Percentiles rank a stretch among this genome's conserved stretches.
Evolutionary conservation across 1,140 invertebrate species (phyloP).

Genomic region (Theocolax elegans): DNA sequence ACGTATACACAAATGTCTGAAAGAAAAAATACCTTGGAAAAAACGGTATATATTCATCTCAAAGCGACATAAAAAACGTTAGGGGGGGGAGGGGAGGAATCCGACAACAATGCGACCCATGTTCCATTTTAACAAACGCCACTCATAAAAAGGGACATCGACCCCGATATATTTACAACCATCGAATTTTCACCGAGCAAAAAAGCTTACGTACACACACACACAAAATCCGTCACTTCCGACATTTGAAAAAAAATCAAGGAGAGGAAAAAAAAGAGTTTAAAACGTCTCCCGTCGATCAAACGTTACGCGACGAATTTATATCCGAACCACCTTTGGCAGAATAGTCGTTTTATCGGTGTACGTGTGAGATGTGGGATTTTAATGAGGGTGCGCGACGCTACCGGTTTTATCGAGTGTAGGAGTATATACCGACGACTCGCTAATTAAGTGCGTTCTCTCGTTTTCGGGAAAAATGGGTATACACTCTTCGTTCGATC

Average conservation of each 20-base stretch:
- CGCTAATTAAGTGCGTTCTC: constrained; percentile 15
- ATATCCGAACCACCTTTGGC: not conserved
- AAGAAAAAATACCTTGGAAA: not conserved
- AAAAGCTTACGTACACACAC: not conserved
- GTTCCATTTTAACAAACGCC: constrained; percentile 9
- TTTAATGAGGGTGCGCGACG: constrained; percentile 12
- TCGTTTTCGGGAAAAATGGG: not conserved
- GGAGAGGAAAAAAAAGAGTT: constrained; percentile 4
- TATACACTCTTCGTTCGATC: no score
- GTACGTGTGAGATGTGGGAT: constrained; percentile 7
- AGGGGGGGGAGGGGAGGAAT: not conserved
- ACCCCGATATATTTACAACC: not conserved
- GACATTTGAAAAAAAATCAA: not conserved
- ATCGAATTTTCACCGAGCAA: not conserved
- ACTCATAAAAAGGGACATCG: constrained; percentile 2
- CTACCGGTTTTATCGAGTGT: not conserved
- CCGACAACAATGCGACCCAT: not conserved
- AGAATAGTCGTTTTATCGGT: constrained; percentile 14
- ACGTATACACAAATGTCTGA: not conserved
- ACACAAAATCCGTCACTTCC: constrained; percentile 1
- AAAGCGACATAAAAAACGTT: not conserved
- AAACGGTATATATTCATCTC: not conserved
- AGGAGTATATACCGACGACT: not conserved
- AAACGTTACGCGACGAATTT: not conserved
- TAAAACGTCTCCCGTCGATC: constrained; percentile 7